Evolutionary conservation across 2,888 invertebrate genomes (phyloP).

Genomic region (Calameuta filiformis): DNA sequence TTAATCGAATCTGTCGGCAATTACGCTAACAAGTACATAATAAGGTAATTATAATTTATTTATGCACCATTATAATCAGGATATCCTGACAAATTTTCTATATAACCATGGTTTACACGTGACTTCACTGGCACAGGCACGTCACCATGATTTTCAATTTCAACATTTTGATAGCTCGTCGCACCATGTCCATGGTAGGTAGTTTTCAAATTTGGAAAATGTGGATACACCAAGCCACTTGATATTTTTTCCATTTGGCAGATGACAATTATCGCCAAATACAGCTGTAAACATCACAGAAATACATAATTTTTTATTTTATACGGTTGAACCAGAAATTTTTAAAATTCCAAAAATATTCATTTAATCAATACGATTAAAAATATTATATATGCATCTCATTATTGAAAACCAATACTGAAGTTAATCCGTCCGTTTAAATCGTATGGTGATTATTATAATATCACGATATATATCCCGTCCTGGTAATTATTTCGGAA

Average conservation of each 20-base stretch:
- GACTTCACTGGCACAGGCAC: slow-evolving; percentile 39
- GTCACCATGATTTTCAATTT: slow-evolving; percentile 46
- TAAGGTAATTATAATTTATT: slow-evolving; percentile 1
- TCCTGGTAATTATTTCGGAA: background rate
- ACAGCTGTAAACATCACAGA: slow-evolving; percentile 38
- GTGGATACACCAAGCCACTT: slow-evolving; percentile 29
- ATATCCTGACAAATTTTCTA: background rate
- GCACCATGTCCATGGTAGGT: slow-evolving; percentile 55
- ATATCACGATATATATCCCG: too few species aligned
- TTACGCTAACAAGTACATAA: background rate
- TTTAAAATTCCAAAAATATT: background rate
- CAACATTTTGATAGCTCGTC: slow-evolving; percentile 57
- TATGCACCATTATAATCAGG: background rate
- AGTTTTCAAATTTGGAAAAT: slow-evolving; percentile 48
- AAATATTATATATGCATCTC: too few species aligned
- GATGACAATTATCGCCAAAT: slow-evolving; percentile 30
- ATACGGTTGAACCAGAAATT: background rate
- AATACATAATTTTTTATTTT: background rate
- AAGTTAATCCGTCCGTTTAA: too few species aligned
- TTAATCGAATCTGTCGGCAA: background rate
- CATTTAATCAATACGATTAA: background rate
- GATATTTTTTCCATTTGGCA: slow-evolving; percentile 47
- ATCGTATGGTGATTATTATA: too few species aligned
- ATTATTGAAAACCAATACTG: too few species aligned
- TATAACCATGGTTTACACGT: background rate